Percentiles rank a stretch among this genome's conserved stretches.
Conservation (phyloP, 1,140 invertebrate genomes). For the Anthonomus grandis region DNA sequence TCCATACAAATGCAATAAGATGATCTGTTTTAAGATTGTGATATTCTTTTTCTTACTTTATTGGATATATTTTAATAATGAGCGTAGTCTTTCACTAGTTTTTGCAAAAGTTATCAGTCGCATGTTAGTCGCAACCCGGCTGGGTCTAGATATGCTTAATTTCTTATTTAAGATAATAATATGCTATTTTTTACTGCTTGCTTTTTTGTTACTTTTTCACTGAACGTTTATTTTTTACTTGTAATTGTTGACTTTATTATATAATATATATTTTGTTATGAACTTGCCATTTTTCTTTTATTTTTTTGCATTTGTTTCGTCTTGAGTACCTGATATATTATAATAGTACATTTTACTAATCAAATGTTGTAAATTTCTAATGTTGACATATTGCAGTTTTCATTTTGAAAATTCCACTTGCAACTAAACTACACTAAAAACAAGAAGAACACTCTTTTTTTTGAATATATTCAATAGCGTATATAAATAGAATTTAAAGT, state of each 20-base stretch:
- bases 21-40: constrained; percentile 37
- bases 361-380: too few species aligned
- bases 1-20: constrained; percentile 30
- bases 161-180: constrained; percentile 36
- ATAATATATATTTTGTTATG: constrained; percentile 48
- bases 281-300: constrained; percentile 27
- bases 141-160: constrained; percentile 43
- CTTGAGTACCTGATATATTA: constrained; percentile 44
- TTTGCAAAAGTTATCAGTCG: constrained; percentile 31
- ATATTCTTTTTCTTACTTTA: constrained; percentile 31
- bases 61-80: constrained; percentile 20
- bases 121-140: constrained; percentile 33
- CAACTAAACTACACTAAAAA: too few species aligned
- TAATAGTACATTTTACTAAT: too few species aligned
- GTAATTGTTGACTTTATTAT: constrained; percentile 47
- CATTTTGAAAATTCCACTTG: too few species aligned
- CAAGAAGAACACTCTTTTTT: too few species aligned
- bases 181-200: constrained; percentile 41
- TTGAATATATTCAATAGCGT: too few species aligned
- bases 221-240: constrained; percentile 44
- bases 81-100: neutral
- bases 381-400: too few species aligned
- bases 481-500: too few species aligned
- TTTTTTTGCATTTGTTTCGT: constrained; percentile 38
- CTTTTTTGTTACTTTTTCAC: constrained; percentile 45